Evolutionary conservation across 2,888 invertebrate species (phyloP).

Genomic region (Trissolcus brochymenae): DNA sequence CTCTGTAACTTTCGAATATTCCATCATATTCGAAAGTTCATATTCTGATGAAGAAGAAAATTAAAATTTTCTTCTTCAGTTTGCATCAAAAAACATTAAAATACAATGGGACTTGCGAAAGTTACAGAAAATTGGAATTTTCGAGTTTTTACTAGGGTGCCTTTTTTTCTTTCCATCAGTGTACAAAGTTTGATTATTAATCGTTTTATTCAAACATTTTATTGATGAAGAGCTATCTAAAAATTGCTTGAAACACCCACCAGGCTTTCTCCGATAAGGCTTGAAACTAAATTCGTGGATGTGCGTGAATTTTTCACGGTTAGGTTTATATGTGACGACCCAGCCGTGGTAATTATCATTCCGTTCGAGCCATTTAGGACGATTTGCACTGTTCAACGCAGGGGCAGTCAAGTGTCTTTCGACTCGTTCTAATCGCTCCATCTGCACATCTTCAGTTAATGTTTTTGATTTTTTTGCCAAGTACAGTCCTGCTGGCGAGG

Average conservation of each 20-base stretch:
- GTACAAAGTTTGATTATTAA: too few species aligned
- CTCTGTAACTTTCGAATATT: too few species aligned
- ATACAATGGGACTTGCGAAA: too few species aligned
- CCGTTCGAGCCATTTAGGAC: slow-evolving; percentile 71
- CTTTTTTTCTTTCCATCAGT: too few species aligned
- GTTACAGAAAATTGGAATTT: too few species aligned
- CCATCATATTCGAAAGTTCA: too few species aligned
- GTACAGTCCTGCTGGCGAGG: slow-evolving; percentile 78
- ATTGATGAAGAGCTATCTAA: too few species aligned
- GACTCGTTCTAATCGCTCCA: slow-evolving; percentile 78
- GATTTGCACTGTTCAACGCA: slow-evolving; percentile 65
- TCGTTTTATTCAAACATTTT: too few species aligned
- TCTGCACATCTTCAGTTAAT: slow-evolving; percentile 76
- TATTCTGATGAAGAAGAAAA: too few species aligned
- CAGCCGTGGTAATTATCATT: slow-evolving; percentile 67
- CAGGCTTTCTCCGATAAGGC: slow-evolving; percentile 67
- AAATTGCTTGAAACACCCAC: slow-evolving; percentile 61
- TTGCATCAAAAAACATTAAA: too few species aligned
- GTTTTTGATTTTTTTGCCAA: slow-evolving; percentile 77
- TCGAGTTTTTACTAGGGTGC: too few species aligned
- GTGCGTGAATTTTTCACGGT: slow-evolving; percentile 67
- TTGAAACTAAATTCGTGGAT: slow-evolving; percentile 71
- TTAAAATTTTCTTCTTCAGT: too few species aligned
- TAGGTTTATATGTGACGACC: slow-evolving; percentile 70
- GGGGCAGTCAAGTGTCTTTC: slow-evolving; percentile 78